phyloP scores from a whole-genome alignment of 2,888 invertebrate genomes.

The Thymelicus sylvestris region DNA sequence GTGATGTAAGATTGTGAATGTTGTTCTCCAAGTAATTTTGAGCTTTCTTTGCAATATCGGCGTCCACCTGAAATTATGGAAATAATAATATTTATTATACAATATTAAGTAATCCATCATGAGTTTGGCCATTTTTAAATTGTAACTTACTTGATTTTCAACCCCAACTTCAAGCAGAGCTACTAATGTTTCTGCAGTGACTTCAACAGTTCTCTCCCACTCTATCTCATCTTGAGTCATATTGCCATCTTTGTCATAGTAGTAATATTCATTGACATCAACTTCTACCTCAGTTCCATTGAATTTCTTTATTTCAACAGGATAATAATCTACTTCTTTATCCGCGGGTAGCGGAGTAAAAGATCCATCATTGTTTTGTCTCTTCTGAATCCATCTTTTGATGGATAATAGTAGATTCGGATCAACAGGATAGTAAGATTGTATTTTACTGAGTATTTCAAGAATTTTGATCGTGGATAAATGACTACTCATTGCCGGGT shows the following conservation, averaged over 20 bases:
- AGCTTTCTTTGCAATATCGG: slow-evolving; percentile 80
- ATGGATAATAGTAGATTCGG: slow-evolving; percentile 85
- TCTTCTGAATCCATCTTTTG: slow-evolving; percentile 86
- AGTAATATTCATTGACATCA: slow-evolving; percentile 77
- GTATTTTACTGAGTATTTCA: slow-evolving; percentile 85
- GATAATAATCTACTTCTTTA: slow-evolving; percentile 81
- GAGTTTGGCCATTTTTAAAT: no score
- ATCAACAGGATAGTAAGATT: slow-evolving; percentile 86
- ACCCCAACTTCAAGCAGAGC: slow-evolving; percentile 86
- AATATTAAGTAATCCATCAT: neutral
- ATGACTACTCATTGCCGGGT: slow-evolving; percentile 86
- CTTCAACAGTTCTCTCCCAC: slow-evolving; percentile 84
- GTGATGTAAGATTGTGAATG: slow-evolving; percentile 81
- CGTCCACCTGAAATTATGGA: slow-evolving; percentile 68
- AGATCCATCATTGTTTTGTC: slow-evolving; percentile 86
- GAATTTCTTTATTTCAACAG: slow-evolving; percentile 66
- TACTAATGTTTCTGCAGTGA: slow-evolving; percentile 86
- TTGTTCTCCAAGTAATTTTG: slow-evolving; percentile 85
- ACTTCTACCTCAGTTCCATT: slow-evolving; percentile 68
- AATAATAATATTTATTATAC: neutral
- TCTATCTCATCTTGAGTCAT: slow-evolving; percentile 76
- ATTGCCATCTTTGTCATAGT: slow-evolving; percentile 80
- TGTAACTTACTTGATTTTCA: slow-evolving; percentile 75
- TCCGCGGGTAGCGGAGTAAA: slow-evolving; percentile 85
- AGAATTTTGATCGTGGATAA: slow-evolving; percentile 85